These are phyloP conservation scores for Halcyon smyrnensis DNA, from an alignment of 2,797 vertebrate species.

Conservation along the genomic window DNA sequence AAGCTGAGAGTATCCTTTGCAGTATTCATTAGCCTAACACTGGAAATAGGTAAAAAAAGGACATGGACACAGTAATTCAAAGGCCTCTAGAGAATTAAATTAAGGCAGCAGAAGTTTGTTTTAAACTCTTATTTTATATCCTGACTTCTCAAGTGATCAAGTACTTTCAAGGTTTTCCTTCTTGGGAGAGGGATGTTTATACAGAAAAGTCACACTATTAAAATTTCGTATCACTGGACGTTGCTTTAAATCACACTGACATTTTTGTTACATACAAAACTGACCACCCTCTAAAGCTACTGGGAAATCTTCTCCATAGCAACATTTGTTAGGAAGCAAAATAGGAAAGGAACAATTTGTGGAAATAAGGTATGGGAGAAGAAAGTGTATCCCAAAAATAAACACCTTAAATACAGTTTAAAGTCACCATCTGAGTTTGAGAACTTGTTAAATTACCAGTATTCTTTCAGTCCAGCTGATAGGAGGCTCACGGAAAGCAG, in stretches of 20 bases:
- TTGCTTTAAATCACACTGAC: not conserved
- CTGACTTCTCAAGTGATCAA: not conserved
- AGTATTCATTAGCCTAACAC: not conserved
- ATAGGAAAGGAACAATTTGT: accelerated
- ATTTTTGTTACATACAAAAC: not conserved
- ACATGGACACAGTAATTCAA: not conserved
- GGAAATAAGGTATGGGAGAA: accelerated
- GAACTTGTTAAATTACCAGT: not conserved
- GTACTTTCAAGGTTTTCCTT: not conserved
- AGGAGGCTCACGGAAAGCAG: not conserved
- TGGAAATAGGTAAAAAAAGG: not conserved
- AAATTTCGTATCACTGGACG: not conserved
- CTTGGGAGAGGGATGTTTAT: not conserved
- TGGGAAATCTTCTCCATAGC: not conserved
- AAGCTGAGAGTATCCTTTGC: not conserved
- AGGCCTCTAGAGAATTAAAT: not conserved
- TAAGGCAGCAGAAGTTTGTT: not conserved
- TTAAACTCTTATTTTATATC: not conserved
- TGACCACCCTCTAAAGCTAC: not conserved
- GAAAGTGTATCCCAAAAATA: not conserved
- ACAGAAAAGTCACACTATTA: not conserved
- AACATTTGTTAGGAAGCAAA: not conserved
- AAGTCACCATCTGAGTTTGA: not conserved
- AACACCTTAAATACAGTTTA: accelerated
- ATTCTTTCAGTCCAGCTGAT: not conserved